Percentiles rank a stretch among this genome's conserved stretches.
Conservation (phyloP, 2,113 vertebrate species). For the Cheilinus undulatus region DNA sequence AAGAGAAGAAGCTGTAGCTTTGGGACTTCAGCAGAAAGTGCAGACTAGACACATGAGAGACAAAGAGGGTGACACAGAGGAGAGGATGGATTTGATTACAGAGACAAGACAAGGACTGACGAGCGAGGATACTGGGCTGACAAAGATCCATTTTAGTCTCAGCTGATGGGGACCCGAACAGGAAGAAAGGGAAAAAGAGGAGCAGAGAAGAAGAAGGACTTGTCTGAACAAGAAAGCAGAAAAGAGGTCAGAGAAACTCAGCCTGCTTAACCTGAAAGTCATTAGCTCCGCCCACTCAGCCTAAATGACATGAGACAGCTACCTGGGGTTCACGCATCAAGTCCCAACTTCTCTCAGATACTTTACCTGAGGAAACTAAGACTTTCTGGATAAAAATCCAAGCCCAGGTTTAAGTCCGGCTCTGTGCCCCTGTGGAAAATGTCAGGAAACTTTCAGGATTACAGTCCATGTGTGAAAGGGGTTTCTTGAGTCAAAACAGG, state of each 20-base stretch:
- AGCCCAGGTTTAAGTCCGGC: too few species aligned
- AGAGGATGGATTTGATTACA: not conserved
- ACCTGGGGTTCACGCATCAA: too few species aligned
- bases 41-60: slow-evolving; percentile 12
- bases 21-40: slow-evolving; percentile 33
- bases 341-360: too few species aligned
- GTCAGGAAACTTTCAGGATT: too few species aligned
- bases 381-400: too few species aligned
- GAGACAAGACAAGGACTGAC: slow-evolving; percentile 24
- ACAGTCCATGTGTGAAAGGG: too few species aligned
- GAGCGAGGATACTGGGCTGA: not conserved
- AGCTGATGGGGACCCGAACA: slow-evolving; percentile 5
- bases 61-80: not conserved
- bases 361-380: too few species aligned
- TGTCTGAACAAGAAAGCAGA: slow-evolving; percentile 26
- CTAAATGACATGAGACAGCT: too few species aligned
- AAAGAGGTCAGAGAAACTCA: not conserved
- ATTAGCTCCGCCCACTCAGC: too few species aligned
- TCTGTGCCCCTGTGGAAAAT: too few species aligned
- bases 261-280: too few species aligned
- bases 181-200: slow-evolving; percentile 5
- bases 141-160: not conserved
- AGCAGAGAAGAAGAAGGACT: slow-evolving; percentile 1
- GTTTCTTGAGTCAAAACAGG: slow-evolving; percentile 10
- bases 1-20: slow-evolving; percentile 51